Conservation (phyloP, 2,797 vertebrate species). For the Heteromormyrus szaboi region DNA sequence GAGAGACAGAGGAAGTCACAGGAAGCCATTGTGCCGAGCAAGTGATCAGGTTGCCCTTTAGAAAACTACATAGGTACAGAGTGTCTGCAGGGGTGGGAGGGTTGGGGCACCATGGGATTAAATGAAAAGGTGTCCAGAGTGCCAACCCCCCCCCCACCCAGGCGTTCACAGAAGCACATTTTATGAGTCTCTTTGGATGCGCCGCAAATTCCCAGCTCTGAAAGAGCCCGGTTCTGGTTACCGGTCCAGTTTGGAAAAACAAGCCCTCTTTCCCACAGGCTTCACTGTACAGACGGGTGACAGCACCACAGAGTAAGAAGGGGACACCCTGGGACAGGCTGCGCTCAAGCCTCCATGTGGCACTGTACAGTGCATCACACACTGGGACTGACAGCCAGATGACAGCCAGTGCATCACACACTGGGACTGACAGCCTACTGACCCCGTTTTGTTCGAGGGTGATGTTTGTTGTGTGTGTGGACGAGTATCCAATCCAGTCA, state of each 20-base stretch:
- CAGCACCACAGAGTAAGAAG: not conserved
- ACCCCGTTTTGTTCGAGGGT: not conserved
- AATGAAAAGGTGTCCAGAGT: not conserved
- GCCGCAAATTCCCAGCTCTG: conserved; percentile 44
- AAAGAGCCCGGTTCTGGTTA: conserved; percentile 34
- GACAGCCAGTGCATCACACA: not conserved
- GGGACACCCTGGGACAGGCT: not conserved
- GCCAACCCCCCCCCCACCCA: not conserved
- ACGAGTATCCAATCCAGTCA: not conserved
- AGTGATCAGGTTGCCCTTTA: not conserved
- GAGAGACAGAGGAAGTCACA: not conserved
- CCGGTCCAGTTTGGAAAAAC: conserved; percentile 33
- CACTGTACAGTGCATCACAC: not conserved
- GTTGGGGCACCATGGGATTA: not conserved
- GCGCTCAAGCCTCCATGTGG: not conserved
- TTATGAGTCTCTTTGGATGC: conserved; percentile 19
- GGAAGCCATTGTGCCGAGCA: not conserved
- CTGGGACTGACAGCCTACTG: not conserved
- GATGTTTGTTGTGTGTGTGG: not conserved
- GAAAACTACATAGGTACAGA: not conserved
- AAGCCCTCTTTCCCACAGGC: conserved; percentile 19
- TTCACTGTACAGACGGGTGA: not conserved
- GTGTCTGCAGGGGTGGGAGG: not conserved
- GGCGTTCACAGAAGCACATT: not conserved
- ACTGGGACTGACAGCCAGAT: not conserved